Evolutionary conservation across 2,113 vertebrate species (phyloP).

Genomic region (Sturnus vulgaris): DNA sequence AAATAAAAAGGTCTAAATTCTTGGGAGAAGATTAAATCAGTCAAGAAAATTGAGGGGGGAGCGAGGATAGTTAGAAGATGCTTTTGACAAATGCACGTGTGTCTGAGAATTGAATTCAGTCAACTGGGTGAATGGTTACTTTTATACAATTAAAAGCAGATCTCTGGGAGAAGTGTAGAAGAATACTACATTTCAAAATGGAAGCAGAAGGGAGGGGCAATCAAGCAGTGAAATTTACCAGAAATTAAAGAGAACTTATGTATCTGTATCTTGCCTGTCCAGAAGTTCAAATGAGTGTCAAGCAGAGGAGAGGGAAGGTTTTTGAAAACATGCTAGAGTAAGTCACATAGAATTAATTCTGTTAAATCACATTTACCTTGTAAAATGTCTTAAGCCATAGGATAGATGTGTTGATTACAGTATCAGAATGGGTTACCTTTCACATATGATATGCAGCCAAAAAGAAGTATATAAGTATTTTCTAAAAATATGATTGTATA

Average conservation of each 20-base stretch:
- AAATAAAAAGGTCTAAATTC: background rate
- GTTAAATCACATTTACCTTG: background rate
- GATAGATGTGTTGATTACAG: background rate
- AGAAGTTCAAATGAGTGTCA: background rate
- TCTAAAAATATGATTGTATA: background rate
- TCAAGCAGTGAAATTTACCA: background rate
- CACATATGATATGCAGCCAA: background rate
- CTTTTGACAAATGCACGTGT: background rate
- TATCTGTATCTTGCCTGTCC: background rate
- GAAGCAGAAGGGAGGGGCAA: background rate
- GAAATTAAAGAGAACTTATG: fast-evolving
- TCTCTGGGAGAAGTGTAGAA: background rate
- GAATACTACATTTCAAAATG: background rate
- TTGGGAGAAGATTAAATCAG: background rate
- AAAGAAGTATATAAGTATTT: background rate
- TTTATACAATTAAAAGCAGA: background rate
- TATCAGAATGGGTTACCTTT: background rate
- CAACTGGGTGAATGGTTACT: background rate
- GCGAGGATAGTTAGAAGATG: background rate
- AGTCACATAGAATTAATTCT: background rate
- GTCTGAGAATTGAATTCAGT: background rate
- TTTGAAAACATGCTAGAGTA: background rate
- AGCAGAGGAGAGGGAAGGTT: background rate
- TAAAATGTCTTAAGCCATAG: background rate
- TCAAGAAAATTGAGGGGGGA: background rate